Evolutionary conservation across 2,888 invertebrate species (phyloP).

Genomic region (Rosalia funebris): DNA sequence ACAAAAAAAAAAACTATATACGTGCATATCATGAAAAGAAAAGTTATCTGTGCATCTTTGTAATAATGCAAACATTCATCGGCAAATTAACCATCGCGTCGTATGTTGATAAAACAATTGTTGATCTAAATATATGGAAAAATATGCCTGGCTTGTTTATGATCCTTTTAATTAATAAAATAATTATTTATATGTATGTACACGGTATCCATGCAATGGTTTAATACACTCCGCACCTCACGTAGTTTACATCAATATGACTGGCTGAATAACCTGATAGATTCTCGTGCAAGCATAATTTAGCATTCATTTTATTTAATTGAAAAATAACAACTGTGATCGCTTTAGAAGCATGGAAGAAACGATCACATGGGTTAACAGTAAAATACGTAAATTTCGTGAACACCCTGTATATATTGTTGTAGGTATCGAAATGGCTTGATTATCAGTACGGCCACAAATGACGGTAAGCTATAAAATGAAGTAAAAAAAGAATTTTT

Average conservation of each 20-base stretch:
- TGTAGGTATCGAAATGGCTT: too few relatives aligned
- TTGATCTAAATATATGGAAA: not conserved
- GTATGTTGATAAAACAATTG: not conserved
- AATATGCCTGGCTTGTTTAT: not conserved
- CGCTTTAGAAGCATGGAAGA: not conserved
- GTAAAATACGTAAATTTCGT: too few relatives aligned
- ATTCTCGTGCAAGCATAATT: not conserved
- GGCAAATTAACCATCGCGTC: not conserved
- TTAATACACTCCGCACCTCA: too few relatives aligned
- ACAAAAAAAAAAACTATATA: too few relatives aligned
- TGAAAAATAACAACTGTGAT: not conserved
- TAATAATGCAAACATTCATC: too few relatives aligned
- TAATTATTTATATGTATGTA: not conserved
- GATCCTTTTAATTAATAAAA: not conserved
- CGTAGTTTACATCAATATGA: too few relatives aligned
- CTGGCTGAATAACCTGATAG: not conserved
- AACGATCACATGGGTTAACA: not conserved
- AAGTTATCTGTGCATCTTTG: too few relatives aligned
- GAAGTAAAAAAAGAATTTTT: too few relatives aligned
- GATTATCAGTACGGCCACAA: too few relatives aligned
- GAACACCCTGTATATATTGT: too few relatives aligned
- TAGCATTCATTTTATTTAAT: not conserved
- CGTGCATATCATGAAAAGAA: too few relatives aligned
- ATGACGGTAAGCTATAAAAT: too few relatives aligned
- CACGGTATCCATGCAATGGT: not conserved